Conservation (phyloP, 2,888 invertebrate genomes). For the Andrena hattorfiana region DNA sequence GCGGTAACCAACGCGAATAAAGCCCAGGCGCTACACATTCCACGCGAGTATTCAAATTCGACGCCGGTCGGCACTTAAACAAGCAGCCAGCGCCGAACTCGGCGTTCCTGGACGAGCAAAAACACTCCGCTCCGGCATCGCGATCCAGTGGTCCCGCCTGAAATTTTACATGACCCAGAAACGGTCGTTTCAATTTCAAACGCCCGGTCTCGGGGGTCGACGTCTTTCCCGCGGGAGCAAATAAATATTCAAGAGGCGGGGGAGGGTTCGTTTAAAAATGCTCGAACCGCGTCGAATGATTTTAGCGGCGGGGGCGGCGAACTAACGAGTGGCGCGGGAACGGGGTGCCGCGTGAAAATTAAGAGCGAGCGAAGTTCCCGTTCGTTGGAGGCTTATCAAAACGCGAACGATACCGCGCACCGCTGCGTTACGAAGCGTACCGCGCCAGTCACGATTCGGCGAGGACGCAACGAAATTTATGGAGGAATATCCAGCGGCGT, state of each 20-base stretch:
- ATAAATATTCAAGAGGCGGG: constrained; percentile 46
- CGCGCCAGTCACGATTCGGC: background rate
- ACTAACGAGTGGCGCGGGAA: background rate
- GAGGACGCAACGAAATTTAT: constrained; percentile 38
- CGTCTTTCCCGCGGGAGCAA: constrained; percentile 32
- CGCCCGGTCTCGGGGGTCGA: background rate
- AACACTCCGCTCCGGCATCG: background rate
- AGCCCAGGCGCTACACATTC: too few relatives aligned
- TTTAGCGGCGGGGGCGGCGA: constrained; percentile 9
- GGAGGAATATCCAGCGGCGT: constrained; percentile 14
- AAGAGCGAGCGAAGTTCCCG: constrained; percentile 24
- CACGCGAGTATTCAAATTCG: too few relatives aligned
- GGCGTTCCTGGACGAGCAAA: background rate
- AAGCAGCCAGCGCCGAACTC: background rate
- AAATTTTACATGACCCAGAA: constrained; percentile 20
- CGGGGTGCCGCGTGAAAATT: constrained; percentile 21
- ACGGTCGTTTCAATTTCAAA: constrained; percentile 48
- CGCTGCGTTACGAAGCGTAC: background rate
- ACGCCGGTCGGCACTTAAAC: too few relatives aligned
- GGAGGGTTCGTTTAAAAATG: constrained; percentile 37
- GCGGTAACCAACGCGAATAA: too few relatives aligned
- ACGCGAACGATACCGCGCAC: background rate
- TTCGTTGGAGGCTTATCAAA: constrained; percentile 30
- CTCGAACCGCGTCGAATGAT: constrained; percentile 43
- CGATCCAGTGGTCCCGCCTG: background rate